Evolutionary conservation across 2,888 invertebrate genomes (phyloP).

Genomic region (Cotesia congregata): DNA sequence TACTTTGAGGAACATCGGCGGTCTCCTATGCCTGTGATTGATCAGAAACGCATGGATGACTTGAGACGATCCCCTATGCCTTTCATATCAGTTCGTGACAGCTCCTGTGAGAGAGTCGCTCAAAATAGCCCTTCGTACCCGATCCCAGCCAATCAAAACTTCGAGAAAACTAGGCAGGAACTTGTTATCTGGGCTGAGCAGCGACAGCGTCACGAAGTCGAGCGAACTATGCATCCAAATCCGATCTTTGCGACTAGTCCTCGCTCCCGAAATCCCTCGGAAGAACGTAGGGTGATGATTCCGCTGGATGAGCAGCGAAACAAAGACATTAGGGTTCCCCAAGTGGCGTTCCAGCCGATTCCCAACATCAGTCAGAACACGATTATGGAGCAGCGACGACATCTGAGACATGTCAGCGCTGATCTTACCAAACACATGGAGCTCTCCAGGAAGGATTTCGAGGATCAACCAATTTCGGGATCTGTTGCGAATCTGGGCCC

Average conservation of each 20-base stretch:
- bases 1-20: conserved; percentile 67
- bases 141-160: conserved; percentile 60
- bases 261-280: conserved; percentile 63
- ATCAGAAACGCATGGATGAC: conserved; percentile 64
- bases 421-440: conserved; percentile 68
- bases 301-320: conserved; percentile 51
- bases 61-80: conserved; percentile 66
- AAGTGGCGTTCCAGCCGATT: conserved; percentile 66
- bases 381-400: conserved; percentile 67
- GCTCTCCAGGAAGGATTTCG: conserved; percentile 65
- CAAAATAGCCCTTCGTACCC: conserved; percentile 63
- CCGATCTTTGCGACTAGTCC: conserved; percentile 63
- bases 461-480: conserved; percentile 65
- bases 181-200: conserved; percentile 68
- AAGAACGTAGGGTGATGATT: conserved; percentile 56
- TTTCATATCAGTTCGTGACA: conserved; percentile 64
- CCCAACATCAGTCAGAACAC: conserved; percentile 66
- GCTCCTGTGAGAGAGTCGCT: conserved; percentile 59
- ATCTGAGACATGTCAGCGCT: conserved; percentile 67
- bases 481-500: conserved; percentile 65
- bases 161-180: conserved; percentile 67
- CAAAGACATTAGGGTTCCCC: conserved; percentile 61
- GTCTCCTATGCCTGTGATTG: conserved; percentile 63
- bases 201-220: conserved; percentile 66
- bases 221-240: conserved; percentile 57